Conservation (phyloP, 2,113 vertebrate species). For the Embiotoca jacksoni region DNA sequence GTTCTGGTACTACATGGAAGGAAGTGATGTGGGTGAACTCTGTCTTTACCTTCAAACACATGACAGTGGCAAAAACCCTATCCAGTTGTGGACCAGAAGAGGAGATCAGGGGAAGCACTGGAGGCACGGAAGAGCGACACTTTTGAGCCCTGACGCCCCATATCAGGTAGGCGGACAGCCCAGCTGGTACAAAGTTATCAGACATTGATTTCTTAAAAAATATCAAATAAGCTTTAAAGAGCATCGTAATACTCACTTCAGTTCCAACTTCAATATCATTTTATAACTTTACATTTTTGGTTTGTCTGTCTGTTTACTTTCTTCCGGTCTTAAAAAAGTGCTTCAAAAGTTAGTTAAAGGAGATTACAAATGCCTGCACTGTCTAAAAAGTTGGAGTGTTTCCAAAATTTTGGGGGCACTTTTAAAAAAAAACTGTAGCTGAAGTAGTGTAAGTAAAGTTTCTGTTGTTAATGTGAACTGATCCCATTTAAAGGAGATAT, state of each 20-base stretch:
- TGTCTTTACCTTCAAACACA: constrained; percentile 69
- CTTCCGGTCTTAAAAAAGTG: too few species aligned
- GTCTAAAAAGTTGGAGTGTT: too few species aligned
- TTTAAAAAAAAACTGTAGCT: too few species aligned
- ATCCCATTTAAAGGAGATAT: not conserved
- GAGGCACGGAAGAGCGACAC: constrained; percentile 80
- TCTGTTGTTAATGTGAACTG: too few species aligned
- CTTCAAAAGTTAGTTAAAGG: too few species aligned
- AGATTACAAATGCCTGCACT: too few species aligned
- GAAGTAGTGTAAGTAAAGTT: too few species aligned
- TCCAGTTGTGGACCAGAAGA: constrained; percentile 68
- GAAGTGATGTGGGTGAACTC: constrained; percentile 72
- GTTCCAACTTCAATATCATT: too few species aligned
- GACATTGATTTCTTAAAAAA: not conserved
- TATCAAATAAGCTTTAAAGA: not conserved
- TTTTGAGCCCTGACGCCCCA: constrained; percentile 53
- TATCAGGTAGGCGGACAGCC: constrained; percentile 73
- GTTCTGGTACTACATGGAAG: constrained; percentile 86
- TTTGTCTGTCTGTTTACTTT: too few species aligned
- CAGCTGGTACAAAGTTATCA: not conserved
- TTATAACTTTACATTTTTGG: too few species aligned
- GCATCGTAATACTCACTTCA: not conserved
- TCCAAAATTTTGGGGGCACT: too few species aligned
- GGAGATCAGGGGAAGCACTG: constrained; percentile 80
- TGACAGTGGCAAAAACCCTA: not conserved